These are phyloP conservation scores for Chiropotes sagulatus DNA, from an alignment of 2,797 vertebrate species.

Conservation along the genomic window DNA sequence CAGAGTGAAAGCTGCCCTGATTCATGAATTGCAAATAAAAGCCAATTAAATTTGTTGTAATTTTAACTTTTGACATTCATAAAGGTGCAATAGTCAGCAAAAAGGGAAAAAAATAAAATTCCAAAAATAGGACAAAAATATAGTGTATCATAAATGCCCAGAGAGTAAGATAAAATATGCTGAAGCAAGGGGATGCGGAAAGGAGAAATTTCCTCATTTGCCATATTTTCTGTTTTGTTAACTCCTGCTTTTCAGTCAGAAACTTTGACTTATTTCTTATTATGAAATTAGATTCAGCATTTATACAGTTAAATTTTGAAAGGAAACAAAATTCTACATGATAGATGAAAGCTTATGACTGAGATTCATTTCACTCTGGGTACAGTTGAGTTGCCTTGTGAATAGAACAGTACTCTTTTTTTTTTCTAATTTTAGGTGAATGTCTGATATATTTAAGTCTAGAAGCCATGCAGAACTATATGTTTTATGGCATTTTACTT, in stretches of 20 bases:
- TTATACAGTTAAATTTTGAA: constrained; percentile 43
- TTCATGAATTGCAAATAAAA: not conserved
- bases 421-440: constrained; percentile 25
- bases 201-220: not conserved
- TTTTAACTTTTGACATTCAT: not conserved
- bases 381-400: not conserved
- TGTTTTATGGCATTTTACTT: constrained; percentile 21
- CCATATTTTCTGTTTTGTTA: not conserved
- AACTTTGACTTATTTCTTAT: not conserved
- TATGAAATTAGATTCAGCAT: not conserved
- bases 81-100: not conserved
- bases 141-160: not conserved
- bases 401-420: not conserved
- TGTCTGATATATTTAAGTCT: not conserved
- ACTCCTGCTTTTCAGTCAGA: not conserved
- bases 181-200: not conserved
- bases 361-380: not conserved
- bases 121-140: not conserved
- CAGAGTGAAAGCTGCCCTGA: not conserved
- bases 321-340: not conserved
- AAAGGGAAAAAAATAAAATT: not conserved
- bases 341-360: not conserved
- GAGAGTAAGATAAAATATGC: not conserved
- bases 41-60: not conserved
- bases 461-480: constrained; percentile 50